Evolutionary conservation across 2,888 invertebrate genomes (phyloP), one percentile per base, ranked within the genome.

Genomic region (Habrosyne pyritoides): DNA sequence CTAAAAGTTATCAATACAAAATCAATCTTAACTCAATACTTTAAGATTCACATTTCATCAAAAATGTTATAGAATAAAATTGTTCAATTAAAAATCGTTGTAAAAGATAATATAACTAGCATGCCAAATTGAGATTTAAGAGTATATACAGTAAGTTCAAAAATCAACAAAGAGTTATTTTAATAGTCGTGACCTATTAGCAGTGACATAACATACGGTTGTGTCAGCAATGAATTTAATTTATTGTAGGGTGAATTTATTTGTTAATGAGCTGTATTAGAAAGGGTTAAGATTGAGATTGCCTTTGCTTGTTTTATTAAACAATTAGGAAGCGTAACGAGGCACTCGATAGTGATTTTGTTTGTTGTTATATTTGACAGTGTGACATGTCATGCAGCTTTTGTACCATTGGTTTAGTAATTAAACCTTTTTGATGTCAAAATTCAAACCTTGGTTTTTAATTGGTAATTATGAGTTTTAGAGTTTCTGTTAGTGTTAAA

Each of bases 151-250:
- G 42, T 42, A 18, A 18, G 42, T 42, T 42, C n/a, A 42, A 42
- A 42, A 42, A 12, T 6, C 18, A 42, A 1, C 18, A 18, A 42
- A 5, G 5, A 82, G 79, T 83, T 67, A 79, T 81, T 85, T 83
- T 77, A 78, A 84, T 80, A 84, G 77, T 82, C 82, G 83, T 81
- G 74, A 80, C 84, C 86, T 86, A 88, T 87, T 88, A 87, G 79
- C 83, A 84, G 68, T 85, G 86, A 86, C 86, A 88, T 82, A 86
- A 84, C 85, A 89, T 42, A 42, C 86, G 89, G 84, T 82, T 89
- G 89, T 89, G 89, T 89, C 87, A 87, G 68, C 82, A 71, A 85
- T 86, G 88, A 84, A 68, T 63, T 69, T 79, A 83, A 89, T 89
- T 89, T 90, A 90, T 89, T 79, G 62, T 54, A 53, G 12, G 47